Evolutionary conservation across 1,140 invertebrate genomes (phyloP), one percentile per base, ranked within the genome.

Genomic region (Marisa cornuarietis): DNA sequence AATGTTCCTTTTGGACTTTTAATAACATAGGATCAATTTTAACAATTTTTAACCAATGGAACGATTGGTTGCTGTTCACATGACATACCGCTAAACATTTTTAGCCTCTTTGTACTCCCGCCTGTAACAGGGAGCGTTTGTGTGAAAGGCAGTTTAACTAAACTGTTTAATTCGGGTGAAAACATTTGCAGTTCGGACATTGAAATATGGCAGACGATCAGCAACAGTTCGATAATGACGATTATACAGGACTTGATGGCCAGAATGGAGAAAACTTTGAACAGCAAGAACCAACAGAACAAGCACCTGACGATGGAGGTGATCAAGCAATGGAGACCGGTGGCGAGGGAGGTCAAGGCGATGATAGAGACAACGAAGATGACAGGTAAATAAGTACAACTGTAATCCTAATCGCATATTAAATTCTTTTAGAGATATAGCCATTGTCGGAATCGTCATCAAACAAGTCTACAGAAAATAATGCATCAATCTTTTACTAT

Each of bases 301-400:
- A 71, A 66, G 66, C 58, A 61, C 71, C 26, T 26, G 75, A 76
- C 16, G 73, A 71, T 24, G 73, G 66, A 49, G 73, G 74, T 14
- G 72, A 80, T 51, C 73, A 66, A 71, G 74, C 73, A 26, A 75
- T 76, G 74, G 72, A 80, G 42, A 71, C 72, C 73, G 79, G 73
- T 51, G 58, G 16, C 10, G 74, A 79, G 54, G 62, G 73, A 13
- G 61, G 66, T 42, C 61, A 54, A 62, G 74, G 49, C 54, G 78
- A 76, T 22, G 74, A 79, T 24, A 78, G 78, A 10, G 79, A 79
- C 18, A 76, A 78, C 31, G 82, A 83, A 78, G 82, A 83, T 49
- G 82, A 81, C 61, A 83, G 82, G 80, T 83, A 58, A 76, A 74
- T 77, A 13, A n/a, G 20, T 79, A 42, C 22, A 22, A 20, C 26